A percentile compares a stretch with the other conserved stretches of the same genome.
Evolutionary conservation across 1,140 invertebrate species (phyloP).

Genomic region (Bicyclus anynana): DNA sequence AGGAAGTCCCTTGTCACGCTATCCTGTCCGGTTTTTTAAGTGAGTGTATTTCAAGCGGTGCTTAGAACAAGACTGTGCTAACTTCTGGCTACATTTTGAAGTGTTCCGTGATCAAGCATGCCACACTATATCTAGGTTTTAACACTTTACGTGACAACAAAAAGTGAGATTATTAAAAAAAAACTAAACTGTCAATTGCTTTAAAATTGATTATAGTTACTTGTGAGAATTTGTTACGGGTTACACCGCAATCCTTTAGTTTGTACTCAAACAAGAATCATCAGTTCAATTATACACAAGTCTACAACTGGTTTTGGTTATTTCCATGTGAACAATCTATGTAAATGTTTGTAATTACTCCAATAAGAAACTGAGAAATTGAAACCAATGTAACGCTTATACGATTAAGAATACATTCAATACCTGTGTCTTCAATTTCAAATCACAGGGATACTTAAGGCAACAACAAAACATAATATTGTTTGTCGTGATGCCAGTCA

Average conservation of each 20-base stretch:
- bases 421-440: too few species aligned
- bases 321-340: too few species aligned
- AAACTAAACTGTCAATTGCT: conserved; percentile 1
- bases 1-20: neutral
- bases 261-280: conserved; percentile 29
- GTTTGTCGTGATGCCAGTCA: too few species aligned
- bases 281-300: too few species aligned
- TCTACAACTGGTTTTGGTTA: too few species aligned
- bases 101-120: conserved; percentile 58
- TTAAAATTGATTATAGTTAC: conserved; percentile 26
- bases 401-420: too few species aligned
- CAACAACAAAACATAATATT: too few species aligned
- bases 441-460: too few species aligned
- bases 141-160: conserved; percentile 14
- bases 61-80: neutral
- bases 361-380: too few species aligned
- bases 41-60: conserved; percentile 16
- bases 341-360: too few species aligned
- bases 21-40: neutral
- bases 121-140: conserved; percentile 34
- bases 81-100: neutral
- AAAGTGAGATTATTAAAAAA: conserved; percentile 15
- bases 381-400: too few species aligned
- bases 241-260: conserved; percentile 50
- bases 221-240: conserved; percentile 48